Evolutionary conservation across 2,113 vertebrate genomes (phyloP), one percentile per base, ranked within the genome.

Genomic region (Tor tambroides): DNA sequence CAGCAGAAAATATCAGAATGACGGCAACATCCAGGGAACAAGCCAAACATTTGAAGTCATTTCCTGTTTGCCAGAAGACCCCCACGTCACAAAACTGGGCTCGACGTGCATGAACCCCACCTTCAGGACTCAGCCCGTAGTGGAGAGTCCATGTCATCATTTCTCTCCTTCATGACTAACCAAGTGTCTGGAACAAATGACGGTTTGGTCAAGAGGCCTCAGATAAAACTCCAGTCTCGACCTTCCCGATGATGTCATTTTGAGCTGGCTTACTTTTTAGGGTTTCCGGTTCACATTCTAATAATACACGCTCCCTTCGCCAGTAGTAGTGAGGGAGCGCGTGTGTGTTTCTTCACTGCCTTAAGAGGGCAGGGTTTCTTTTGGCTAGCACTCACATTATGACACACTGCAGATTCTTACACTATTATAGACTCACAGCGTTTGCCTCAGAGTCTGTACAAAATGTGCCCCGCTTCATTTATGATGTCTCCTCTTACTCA

Each of bases 11-110:
- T 90, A 87, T 88, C 86, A 75, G 84, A 80, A 91, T 94, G 94
- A 95, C 92, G 89, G 85, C 93, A 93, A 92, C 32, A 77, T 92
- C 89, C 91, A 91, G 93, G 86, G 90, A 92, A 88, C 94, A 94
- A 96, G 94, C 94, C 96, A 93, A 95, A 94, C 91, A 85, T 88
- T 92, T 88, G 89, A 93, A 94, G 94, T 96, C 95, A 96, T 94
- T 95, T 96, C 95, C 95, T 95, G 93, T 92, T 93, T 86, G 87
- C 76, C 92, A 86, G 85, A 95, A 95, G 92, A 94, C 92, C 85
- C 80, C 75, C 87, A 89, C 90, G 84, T 91, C 93, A 92, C 59
- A 41, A 59, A 76, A 61, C 84, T n/a, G 63, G 74, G 28, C 80
- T 30, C 80, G 65, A 43, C 83, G 54, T 75, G 61, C 80, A 17